Evolutionary conservation across 2,797 vertebrate species (phyloP).

Genomic region (Poecilia gillii): DNA sequence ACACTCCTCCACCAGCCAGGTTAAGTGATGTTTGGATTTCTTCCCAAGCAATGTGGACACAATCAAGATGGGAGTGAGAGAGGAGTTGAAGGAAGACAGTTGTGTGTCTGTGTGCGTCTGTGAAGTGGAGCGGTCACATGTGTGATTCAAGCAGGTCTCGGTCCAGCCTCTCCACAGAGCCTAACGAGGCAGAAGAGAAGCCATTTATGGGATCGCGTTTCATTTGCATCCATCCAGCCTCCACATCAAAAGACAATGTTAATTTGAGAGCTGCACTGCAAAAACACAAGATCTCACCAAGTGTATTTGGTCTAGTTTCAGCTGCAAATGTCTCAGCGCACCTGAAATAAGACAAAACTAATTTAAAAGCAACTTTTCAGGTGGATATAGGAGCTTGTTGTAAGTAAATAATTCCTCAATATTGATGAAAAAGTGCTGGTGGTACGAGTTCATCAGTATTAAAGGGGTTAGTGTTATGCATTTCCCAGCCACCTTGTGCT

Average conservation of each 20-base stretch:
- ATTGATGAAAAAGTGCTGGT: no score
- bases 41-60: constrained; percentile 49
- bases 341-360: no score
- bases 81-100: constrained; percentile 38
- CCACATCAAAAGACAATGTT: constrained; percentile 82
- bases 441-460: no score
- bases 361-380: no score
- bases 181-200: constrained; percentile 84
- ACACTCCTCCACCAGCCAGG: constrained; percentile 66
- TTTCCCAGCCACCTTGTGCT: no score
- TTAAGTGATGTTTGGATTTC: constrained; percentile 77
- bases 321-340: no score
- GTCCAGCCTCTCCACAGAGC: constrained; percentile 64
- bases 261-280: constrained; percentile 72
- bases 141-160: constrained; percentile 62
- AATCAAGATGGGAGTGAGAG: constrained; percentile 54
- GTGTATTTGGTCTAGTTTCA: no score
- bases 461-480: no score
- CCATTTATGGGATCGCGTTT: constrained; percentile 83
- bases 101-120: constrained; percentile 40
- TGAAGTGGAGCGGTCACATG: constrained; percentile 76
- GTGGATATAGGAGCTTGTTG: no score
- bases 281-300: no score
- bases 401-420: no score
- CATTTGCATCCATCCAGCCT: constrained; percentile 80